phyloP scores from a whole-genome alignment of 2,797 vertebrate species.

The Rhynchonycteris naso region DNA sequence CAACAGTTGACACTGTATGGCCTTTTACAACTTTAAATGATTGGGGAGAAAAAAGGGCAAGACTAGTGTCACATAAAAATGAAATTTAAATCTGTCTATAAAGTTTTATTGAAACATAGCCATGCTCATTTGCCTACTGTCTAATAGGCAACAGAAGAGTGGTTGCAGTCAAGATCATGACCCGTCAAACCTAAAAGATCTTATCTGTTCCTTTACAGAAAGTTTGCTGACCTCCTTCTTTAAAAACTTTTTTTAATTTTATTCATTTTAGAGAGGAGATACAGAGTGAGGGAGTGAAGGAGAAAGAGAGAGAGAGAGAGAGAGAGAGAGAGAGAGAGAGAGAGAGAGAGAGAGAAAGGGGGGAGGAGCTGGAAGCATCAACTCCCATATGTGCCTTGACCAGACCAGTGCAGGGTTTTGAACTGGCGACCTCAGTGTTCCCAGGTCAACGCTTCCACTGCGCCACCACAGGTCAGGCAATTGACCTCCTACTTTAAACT shows the following conservation, averaged over 20 bases:
- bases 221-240: background rate
- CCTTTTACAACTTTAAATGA: constrained; percentile 29
- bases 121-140: background rate
- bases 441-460: too few relatives aligned
- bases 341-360: too few relatives aligned
- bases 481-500: background rate
- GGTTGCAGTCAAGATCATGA: background rate
- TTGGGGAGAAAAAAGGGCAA: too few relatives aligned
- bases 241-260: background rate
- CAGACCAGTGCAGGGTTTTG: too few relatives aligned
- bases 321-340: too few relatives aligned
- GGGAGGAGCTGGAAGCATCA: too few relatives aligned
- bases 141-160: background rate
- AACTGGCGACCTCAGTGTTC: too few relatives aligned
- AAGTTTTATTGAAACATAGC: background rate
- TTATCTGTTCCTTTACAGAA: background rate
- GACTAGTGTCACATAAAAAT: background rate
- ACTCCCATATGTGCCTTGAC: too few relatives aligned
- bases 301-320: too few relatives aligned
- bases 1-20: background rate
- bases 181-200: background rate
- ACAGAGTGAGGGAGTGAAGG: too few relatives aligned
- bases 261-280: too few relatives aligned
- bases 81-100: background rate
- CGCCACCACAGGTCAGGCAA: too few relatives aligned